Conservation (phyloP, 2,113 vertebrate genomes). For the Sapajus apella region DNA sequence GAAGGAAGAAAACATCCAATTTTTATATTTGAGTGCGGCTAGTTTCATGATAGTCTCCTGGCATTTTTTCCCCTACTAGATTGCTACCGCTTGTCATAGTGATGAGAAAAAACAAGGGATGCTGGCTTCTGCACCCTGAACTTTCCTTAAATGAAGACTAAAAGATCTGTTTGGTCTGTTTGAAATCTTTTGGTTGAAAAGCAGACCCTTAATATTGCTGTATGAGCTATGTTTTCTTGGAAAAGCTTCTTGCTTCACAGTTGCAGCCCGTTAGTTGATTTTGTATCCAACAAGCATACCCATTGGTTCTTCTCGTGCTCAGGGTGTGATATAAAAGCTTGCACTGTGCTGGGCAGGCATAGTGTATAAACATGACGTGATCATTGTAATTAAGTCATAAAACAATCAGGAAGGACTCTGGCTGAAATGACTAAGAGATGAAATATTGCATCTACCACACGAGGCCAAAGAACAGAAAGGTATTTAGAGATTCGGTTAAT, state of each 20-base stretch:
- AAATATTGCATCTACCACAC: neutral
- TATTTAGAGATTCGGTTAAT: slow-evolving; percentile 22
- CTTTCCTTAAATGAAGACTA: neutral
- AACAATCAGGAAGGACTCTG: neutral
- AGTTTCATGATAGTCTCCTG: neutral
- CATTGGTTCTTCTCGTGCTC: neutral
- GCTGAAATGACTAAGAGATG: slow-evolving; percentile 3
- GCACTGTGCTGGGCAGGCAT: neutral
- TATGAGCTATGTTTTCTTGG: neutral
- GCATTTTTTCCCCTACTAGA: neutral
- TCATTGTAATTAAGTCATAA: slow-evolving; percentile 33
- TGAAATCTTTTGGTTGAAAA: slow-evolving; percentile 2
- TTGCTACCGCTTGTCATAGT: neutral
- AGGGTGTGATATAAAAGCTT: neutral
- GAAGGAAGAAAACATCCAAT: neutral
- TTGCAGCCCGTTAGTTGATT: neutral
- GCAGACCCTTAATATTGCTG: neutral
- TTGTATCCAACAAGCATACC: neutral
- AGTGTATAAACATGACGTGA: neutral
- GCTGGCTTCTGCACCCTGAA: neutral
- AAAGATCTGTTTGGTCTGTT: neutral
- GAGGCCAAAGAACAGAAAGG: neutral
- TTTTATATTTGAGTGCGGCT: neutral
- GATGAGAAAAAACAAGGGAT: neutral
- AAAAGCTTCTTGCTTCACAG: neutral